Conservation (phyloP, 2,888 invertebrate species). For the Apamea crenata region DNA sequence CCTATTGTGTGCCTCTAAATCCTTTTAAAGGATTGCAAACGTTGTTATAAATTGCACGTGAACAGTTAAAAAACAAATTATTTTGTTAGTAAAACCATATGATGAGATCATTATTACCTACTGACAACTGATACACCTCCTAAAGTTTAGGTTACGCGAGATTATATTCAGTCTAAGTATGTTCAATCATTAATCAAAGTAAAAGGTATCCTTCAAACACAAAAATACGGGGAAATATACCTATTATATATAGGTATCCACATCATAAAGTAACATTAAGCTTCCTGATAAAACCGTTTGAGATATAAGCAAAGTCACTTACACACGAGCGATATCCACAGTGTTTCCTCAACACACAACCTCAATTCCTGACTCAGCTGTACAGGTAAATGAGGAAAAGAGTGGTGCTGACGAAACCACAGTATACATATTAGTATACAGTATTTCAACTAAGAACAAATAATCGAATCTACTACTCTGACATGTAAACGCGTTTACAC, state of each 20-base stretch:
- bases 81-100: background rate
- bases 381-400: constrained; percentile 49
- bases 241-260: background rate
- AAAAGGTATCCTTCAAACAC: background rate
- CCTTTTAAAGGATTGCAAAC: background rate
- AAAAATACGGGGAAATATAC: background rate
- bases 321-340: constrained; percentile 15
- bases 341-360: constrained; percentile 27
- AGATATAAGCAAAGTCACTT: constrained; percentile 13
- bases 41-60: background rate
- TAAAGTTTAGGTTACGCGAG: background rate
- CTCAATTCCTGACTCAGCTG: constrained; percentile 25
- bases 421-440: background rate
- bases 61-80: background rate
- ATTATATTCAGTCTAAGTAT: background rate
- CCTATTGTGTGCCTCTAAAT: constrained; percentile 23
- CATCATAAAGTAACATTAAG: constrained; percentile 7
- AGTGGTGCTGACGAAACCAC: constrained; percentile 39
- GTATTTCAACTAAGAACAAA: constrained; percentile 1
- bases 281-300: constrained; percentile 2
- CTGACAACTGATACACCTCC: background rate
- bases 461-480: background rate
- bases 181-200: background rate
- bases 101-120: background rate
- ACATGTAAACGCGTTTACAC: no score